A percentile compares a stretch with the other conserved stretches of the same genome.
Evolutionary conservation across 1,140 invertebrate species (phyloP).

Genomic region (Coptotermes formosanus): DNA sequence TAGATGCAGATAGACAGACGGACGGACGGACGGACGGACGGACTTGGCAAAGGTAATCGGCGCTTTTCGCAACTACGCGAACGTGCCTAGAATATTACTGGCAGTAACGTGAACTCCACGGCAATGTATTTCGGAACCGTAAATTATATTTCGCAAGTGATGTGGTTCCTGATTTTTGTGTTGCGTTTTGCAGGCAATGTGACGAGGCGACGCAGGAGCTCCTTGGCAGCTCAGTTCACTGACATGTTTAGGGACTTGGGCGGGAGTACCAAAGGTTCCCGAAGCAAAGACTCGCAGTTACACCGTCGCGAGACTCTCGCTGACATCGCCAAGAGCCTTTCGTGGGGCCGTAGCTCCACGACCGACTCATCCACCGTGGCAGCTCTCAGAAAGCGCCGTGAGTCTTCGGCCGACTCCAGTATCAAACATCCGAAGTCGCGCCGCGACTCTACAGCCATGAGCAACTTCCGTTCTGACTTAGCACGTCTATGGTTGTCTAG

Average conservation of each 20-base stretch:
- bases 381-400: conserved; percentile 62
- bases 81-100: too few species aligned
- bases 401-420: conserved; percentile 80
- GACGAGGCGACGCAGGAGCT: conserved; percentile 66
- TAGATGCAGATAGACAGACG: too few species aligned
- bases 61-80: too few species aligned
- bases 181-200: conserved; percentile 43
- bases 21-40: too few species aligned
- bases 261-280: conserved; percentile 49
- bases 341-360: conserved; percentile 62
- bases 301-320: conserved; percentile 80
- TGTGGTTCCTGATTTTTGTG: too few species aligned
- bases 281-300: conserved; percentile 53
- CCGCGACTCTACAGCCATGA: conserved; percentile 52
- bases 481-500: conserved; percentile 64
- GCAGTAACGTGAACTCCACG: too few species aligned
- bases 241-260: conserved; percentile 85
- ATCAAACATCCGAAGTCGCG: conserved; percentile 66
- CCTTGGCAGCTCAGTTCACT: conserved; percentile 81
- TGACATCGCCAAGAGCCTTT: conserved; percentile 70
- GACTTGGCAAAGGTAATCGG: too few species aligned
- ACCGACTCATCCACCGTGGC: conserved; percentile 41
- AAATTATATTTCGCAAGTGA: too few species aligned
- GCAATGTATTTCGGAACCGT: too few species aligned
- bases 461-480: conserved; percentile 69